A percentile compares a stretch with the other conserved stretches of the same genome.
Conservation (phyloP, 2,888 invertebrate genomes). For the Drosophila leonis region DNA sequence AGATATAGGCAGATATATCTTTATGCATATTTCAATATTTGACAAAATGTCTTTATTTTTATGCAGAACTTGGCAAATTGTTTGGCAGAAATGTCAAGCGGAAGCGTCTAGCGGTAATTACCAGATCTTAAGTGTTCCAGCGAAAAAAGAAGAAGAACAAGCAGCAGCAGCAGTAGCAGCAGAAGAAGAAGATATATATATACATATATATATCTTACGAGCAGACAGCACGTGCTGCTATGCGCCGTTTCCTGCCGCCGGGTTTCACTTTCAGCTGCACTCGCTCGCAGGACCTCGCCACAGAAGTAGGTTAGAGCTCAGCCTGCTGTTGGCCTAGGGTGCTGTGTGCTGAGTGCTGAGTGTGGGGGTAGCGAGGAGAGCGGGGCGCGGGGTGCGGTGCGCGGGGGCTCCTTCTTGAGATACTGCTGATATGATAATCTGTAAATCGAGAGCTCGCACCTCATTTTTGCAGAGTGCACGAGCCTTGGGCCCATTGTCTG, state of each 20-base stretch:
- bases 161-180: neutral
- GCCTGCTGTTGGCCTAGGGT: conserved; percentile 68
- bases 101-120: conserved; percentile 49
- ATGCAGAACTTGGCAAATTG: conserved; percentile 62
- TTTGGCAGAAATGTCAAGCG: conserved; percentile 43
- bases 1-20: neutral
- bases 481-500: conserved; percentile 60
- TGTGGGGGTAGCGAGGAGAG: neutral
- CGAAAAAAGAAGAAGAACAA: conserved; percentile 14
- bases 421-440: conserved; percentile 72
- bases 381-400: neutral
- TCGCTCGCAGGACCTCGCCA: conserved; percentile 12
- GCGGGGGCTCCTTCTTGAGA: conserved; percentile 31
- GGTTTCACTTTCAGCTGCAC: conserved; percentile 76
- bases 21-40: conserved; percentile 27
- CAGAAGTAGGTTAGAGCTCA: conserved; percentile 58
- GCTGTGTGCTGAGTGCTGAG: conserved; percentile 24
- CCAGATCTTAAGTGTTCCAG: conserved; percentile 20
- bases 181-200: neutral
- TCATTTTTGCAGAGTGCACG: conserved; percentile 59
- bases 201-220: neutral
- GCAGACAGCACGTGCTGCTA: conserved; percentile 36
- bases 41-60: conserved; percentile 77
- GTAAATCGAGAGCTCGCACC: conserved; percentile 82
- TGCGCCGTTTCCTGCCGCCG: conserved; percentile 65